These are phyloP conservation scores for Sebastes itinus DNA, from an alignment of 2,797 vertebrate genomes.

Conservation along the genomic window DNA sequence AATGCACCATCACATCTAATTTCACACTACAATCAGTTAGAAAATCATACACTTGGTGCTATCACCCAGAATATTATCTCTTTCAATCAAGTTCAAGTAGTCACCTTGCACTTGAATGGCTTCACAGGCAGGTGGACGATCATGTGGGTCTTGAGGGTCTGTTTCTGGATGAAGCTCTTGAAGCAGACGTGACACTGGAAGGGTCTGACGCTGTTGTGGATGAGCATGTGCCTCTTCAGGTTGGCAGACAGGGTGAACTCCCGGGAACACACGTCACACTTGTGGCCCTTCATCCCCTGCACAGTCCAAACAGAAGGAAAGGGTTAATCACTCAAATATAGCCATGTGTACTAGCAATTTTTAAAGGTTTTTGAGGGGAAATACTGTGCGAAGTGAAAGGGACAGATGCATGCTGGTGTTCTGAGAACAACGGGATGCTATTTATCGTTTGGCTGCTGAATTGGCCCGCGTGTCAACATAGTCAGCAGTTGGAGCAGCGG, in stretches of 20 bases:
- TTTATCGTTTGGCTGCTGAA: neutral
- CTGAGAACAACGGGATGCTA: neutral
- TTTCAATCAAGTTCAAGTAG: neutral
- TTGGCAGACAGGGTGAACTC: conserved; percentile 98
- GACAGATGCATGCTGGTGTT: neutral
- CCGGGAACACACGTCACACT: conserved; percentile 95
- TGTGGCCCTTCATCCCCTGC: conserved; percentile 97
- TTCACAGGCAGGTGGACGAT: conserved; percentile 97
- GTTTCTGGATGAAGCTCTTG: conserved; percentile 99
- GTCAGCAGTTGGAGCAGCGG: neutral
- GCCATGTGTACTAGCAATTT: neutral
- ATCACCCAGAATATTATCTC: neutral
- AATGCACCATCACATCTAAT: conserved; percentile 13
- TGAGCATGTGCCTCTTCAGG: conserved; percentile 98
- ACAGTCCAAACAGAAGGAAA: neutral
- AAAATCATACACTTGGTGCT: neutral
- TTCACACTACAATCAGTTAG: neutral
- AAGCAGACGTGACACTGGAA: conserved; percentile 99
- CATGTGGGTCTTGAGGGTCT: conserved; percentile 99
- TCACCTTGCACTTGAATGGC: conserved; percentile 97
- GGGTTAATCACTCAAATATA: neutral
- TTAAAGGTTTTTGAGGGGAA: neutral
- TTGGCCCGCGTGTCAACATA: neutral
- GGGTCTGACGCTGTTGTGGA: conserved; percentile 95
- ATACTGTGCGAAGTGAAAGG: neutral